phyloP scores from a whole-genome alignment of 1,140 invertebrate genomes.

The Lethocerus indicus region DNA sequence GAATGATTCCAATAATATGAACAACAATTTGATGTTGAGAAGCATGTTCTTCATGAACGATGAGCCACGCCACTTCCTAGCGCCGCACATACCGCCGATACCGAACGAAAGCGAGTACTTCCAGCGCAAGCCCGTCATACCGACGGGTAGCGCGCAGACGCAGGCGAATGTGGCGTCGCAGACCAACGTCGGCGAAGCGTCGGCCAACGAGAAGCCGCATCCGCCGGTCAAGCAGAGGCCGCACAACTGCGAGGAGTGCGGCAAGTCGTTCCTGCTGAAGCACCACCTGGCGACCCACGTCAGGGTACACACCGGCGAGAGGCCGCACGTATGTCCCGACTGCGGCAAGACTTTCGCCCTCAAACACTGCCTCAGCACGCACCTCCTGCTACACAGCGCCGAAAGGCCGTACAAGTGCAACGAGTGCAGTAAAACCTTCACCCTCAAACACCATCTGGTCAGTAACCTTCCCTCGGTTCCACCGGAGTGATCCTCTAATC shows the following conservation, averaged over 20 bases:
- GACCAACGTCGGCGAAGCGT: constrained; percentile 2
- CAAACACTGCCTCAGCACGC: constrained; percentile 63
- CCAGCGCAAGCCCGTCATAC: constrained; percentile 7
- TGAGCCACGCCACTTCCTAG: constrained; percentile 20
- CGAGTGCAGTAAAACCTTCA: constrained; percentile 75
- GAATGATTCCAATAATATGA: constrained; percentile 13
- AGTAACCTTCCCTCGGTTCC: constrained; percentile 8
- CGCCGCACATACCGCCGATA: constrained; percentile 17
- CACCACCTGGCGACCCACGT: constrained; percentile 66
- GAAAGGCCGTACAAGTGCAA: constrained; percentile 64
- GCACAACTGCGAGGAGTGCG: constrained; percentile 62
- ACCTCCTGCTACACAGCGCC: constrained; percentile 59
- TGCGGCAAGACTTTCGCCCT: constrained; percentile 75
- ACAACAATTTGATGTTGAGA: constrained; percentile 20
- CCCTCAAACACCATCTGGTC: constrained; percentile 37
- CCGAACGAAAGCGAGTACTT: constrained; percentile 19
- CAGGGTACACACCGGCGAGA: constrained; percentile 59
- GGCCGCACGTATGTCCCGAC: constrained; percentile 63
- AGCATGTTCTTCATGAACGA: constrained; percentile 23
- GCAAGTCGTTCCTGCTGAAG: constrained; percentile 65
- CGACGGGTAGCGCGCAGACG: background rate
- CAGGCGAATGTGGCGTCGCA: constrained; percentile 10
- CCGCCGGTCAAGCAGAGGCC: constrained; percentile 42
- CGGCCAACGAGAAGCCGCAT: background rate
- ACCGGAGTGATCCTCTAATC: background rate